Conservation (phyloP, 2,113 vertebrate genomes). For the Myrmophylax atrothorax region DNA sequence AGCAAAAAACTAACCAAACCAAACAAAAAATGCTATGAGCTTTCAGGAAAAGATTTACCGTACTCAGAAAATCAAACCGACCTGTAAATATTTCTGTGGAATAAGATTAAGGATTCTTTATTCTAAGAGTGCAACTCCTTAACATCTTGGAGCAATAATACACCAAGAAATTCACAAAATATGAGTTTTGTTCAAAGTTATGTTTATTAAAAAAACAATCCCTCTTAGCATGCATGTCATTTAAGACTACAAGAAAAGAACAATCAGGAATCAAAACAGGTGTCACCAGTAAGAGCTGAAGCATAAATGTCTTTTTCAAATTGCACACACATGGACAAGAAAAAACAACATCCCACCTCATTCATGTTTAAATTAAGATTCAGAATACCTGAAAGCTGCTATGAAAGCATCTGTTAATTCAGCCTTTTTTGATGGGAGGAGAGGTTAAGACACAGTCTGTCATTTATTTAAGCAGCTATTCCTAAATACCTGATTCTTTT, state of each 20-base stretch:
- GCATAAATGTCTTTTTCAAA: not conserved
- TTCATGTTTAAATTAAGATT: conserved; percentile 34
- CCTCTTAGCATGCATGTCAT: not conserved
- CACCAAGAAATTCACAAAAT: not conserved
- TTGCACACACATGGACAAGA: not conserved
- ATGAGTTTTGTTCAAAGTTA: not conserved
- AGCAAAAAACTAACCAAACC: not conserved
- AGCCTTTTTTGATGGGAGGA: not conserved
- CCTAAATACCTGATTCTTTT: not conserved
- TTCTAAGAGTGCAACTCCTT: not conserved
- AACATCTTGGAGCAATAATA: not conserved
- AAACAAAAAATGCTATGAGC: not conserved
- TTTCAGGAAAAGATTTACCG: not conserved
- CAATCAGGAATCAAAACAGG: not conserved
- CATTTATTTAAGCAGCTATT: conserved; percentile 5
- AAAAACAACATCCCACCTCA: conserved; percentile 20
- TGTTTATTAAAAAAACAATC: not conserved
- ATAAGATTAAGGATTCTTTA: not conserved
- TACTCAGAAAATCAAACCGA: not conserved
- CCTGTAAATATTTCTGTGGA: not conserved
- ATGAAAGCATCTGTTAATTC: conserved; percentile 17
- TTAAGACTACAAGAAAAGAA: not conserved
- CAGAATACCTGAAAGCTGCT: not conserved
- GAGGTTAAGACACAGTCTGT: not conserved
- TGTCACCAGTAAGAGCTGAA: not conserved